These are phyloP conservation scores for Acarapis woodi DNA, from an alignment of 1,140 invertebrate species.

Conservation along the genomic window DNA sequence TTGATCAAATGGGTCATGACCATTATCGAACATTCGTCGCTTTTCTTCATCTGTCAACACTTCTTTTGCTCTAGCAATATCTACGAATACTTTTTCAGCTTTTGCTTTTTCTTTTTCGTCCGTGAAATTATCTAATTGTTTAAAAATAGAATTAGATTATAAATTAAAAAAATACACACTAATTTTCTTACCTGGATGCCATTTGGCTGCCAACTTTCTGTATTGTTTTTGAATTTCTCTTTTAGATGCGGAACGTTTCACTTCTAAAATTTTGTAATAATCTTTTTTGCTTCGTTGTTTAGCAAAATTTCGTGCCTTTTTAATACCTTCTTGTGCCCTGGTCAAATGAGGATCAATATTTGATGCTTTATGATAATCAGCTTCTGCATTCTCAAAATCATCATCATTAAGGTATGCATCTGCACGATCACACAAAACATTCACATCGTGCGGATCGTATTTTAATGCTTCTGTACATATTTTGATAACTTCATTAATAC, in stretches of 20 bases:
- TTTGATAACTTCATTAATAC: slow-evolving; percentile 26
- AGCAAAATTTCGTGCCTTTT: slow-evolving; percentile 65
- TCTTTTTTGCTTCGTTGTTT: slow-evolving; percentile 76
- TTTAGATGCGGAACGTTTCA: slow-evolving; percentile 54
- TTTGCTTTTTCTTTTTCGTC: slow-evolving; percentile 60
- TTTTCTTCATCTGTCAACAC: slow-evolving; percentile 60
- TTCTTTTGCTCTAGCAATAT: slow-evolving; percentile 96
- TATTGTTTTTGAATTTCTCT: slow-evolving; percentile 86
- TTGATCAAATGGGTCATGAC: slow-evolving; percentile 88
- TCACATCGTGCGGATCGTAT: slow-evolving; percentile 36
- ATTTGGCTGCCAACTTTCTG: slow-evolving; percentile 82
- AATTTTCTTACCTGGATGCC: no score
- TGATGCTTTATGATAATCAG: slow-evolving; percentile 52
- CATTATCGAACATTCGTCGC: slow-evolving; percentile 64
- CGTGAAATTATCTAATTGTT: slow-evolving; percentile 83
- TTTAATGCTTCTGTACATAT: slow-evolving; percentile 50
- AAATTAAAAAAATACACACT: no score
- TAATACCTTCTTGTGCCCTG: slow-evolving; percentile 59
- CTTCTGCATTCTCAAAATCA: slow-evolving; percentile 72
- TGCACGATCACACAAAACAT: slow-evolving; percentile 57
- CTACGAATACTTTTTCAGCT: slow-evolving; percentile 93
- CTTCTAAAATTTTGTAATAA: slow-evolving; percentile 90
- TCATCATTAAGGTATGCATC: slow-evolving; percentile 69
- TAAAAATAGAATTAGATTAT: no score
- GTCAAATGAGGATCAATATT: slow-evolving; percentile 48